These are phyloP conservation scores for Rhyacichthys aspro DNA, from an alignment of 2,797 vertebrate genomes.

Conservation along the genomic window DNA sequence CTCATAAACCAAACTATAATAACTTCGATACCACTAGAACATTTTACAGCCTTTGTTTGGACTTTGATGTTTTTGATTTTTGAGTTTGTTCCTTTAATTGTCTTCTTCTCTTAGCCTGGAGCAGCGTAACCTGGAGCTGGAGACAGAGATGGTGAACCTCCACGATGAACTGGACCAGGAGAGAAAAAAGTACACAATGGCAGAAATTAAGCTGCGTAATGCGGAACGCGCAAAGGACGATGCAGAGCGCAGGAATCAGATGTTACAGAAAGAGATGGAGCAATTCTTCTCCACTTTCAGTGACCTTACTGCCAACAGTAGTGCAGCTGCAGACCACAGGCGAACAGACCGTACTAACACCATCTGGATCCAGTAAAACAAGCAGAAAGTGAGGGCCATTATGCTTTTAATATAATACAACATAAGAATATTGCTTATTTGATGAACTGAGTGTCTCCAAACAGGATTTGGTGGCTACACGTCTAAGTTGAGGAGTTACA, in stretches of 20 bases:
- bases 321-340: constrained; percentile 82
- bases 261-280: constrained; percentile 99
- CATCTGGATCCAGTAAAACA: constrained; percentile 95
- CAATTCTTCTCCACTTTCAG: constrained; percentile 99
- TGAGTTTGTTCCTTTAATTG: constrained; percentile 1
- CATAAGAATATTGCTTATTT: constrained; percentile 27
- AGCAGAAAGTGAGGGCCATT: not conserved
- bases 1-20: no score
- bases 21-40: no score
- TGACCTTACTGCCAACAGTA: constrained; percentile 86
- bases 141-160: constrained; percentile 90
- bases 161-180: constrained; percentile 97
- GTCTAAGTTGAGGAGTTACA: constrained; percentile 10
- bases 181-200: constrained; percentile 98
- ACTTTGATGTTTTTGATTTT: not conserved
- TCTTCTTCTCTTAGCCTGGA: constrained; percentile 83
- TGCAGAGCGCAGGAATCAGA: constrained; percentile 94
- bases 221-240: constrained; percentile 96
- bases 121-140: constrained; percentile 91
- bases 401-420: constrained; percentile 3
- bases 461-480: constrained; percentile 56
- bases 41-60: no score
- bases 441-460: constrained; percentile 33
- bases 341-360: constrained; percentile 90
- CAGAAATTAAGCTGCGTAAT: constrained; percentile 99